Evolutionary conservation across 2,888 invertebrate genomes (phyloP).

Genomic region (Cryptocephalus primarius): DNA sequence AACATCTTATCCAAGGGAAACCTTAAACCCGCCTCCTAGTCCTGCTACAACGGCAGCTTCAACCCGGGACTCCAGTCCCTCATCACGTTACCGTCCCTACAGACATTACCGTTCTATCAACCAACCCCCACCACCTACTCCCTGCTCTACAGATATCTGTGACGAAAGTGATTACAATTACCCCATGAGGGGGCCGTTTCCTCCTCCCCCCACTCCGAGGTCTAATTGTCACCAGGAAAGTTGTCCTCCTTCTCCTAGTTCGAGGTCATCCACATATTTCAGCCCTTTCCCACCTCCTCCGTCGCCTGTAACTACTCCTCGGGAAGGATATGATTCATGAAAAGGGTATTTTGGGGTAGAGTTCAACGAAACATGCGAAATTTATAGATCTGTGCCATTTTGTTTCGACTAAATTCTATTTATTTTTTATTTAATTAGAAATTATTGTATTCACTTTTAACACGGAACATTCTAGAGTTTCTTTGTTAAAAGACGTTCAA

Average conservation of each 20-base stretch:
- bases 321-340: conserved; percentile 38
- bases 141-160: conserved; percentile 89
- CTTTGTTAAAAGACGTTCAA: too few relatives aligned
- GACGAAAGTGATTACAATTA: conserved; percentile 77
- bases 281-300: conserved; percentile 78
- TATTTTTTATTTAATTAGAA: too few relatives aligned
- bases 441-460: too few relatives aligned
- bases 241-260: conserved; percentile 57
- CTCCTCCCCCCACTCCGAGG: conserved; percentile 65
- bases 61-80: conserved; percentile 44
- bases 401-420: too few relatives aligned
- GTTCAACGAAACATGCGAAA: too few relatives aligned
- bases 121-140: conserved; percentile 87
- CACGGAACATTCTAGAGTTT: too few relatives aligned
- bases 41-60: conserved; percentile 68
- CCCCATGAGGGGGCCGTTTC: conserved; percentile 56
- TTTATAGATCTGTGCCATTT: too few relatives aligned
- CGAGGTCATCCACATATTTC: conserved; percentile 67
- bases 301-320: conserved; percentile 59
- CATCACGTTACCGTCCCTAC: conserved; percentile 42
- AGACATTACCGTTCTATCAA: conserved; percentile 50
- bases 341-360: not conserved
- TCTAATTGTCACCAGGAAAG: conserved; percentile 66
- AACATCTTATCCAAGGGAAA: conserved; percentile 64
- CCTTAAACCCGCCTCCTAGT: conserved; percentile 83